Conservation (phyloP, 2,113 vertebrate genomes). For the Paraplagusia blochii region DNA sequence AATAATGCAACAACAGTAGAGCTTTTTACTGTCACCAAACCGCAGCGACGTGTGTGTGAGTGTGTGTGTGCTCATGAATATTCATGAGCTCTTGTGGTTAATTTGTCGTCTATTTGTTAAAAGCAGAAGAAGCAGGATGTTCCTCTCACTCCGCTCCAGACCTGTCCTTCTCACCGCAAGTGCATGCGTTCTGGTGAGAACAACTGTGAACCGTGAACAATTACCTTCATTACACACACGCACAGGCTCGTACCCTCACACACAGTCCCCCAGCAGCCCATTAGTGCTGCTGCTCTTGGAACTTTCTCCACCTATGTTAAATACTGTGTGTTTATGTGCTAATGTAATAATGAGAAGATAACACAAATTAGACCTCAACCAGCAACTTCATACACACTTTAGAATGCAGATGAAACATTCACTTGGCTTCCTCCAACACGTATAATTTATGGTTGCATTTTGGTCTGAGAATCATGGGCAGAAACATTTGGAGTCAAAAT, state of each 20-base stretch:
- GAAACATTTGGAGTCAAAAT: too few species aligned
- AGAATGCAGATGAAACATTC: too few species aligned
- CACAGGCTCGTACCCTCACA: constrained; percentile 17
- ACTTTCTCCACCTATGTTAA: constrained; percentile 24
- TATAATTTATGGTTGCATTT: too few species aligned
- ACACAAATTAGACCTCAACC: too few species aligned
- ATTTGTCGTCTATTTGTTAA: constrained; percentile 64
- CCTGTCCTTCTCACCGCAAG: neutral
- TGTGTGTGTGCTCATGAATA: constrained; percentile 50
- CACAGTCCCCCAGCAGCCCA: constrained; percentile 14
- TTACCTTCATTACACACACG: constrained; percentile 29
- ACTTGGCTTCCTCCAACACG: too few species aligned
- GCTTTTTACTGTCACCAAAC: constrained; percentile 55
- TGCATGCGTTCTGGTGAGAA: constrained; percentile 3
- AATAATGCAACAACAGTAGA: constrained; percentile 55
- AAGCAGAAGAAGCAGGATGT: constrained; percentile 59
- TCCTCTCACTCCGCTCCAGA: constrained; percentile 32
- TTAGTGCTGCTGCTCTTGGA: constrained; percentile 36
- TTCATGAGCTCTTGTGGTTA: constrained; percentile 61
- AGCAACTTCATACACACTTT: too few species aligned
- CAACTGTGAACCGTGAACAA: neutral
- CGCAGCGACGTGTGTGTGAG: constrained; percentile 21
- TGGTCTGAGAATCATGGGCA: too few species aligned
- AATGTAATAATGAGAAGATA: neutral
- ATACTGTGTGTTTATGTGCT: constrained; percentile 1